Evolutionary conservation across 2,113 vertebrate genomes (phyloP), one percentile per base, ranked within the genome.

Genomic region (Gavialis gangeticus): DNA sequence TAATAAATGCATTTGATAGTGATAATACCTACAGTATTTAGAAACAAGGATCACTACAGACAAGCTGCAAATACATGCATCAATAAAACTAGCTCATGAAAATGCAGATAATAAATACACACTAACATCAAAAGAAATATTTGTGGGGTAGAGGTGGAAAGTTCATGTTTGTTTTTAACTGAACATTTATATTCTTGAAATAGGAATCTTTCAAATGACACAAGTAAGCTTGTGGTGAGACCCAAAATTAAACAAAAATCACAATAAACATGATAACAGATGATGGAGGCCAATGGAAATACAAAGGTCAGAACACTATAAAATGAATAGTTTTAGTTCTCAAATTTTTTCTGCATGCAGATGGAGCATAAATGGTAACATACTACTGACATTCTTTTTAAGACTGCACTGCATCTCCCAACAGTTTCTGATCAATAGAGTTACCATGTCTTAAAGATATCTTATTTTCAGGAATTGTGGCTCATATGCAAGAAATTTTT

Each of bases 11-110:
- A 15, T 54, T 24, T 25, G 60, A 67, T 15, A 95, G 46, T n/a
- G 86, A 95, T 91, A 88, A 0, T 3, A 75, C 12, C 17, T 60
- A 71, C 69, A 88, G 91, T 84, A 64, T 69, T 90, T 87, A 5
- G 46, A 75, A 67, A 79, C 77, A 62, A 54, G 3, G 54, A 67
- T 5, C 81, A 71, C 30, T 69, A 62, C 22, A 89, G 69, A 89
- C 83, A 87, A 3, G 5, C 57, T 91, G 67, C 71, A 92, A 84
- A n/a, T 24, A 79, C 78, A 80, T 88, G 67, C 28, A 87, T 63
- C 64, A 93, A 79, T 84, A 76, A 91, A 58, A 25, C 12, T 89
- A 62, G 30, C 55, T 87, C 82, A 69, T 54, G 57, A 3, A 62
- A 56, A 80, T 0, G 2, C 22, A 84, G 57, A 25, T 22, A 62